Percentiles rank a stretch among this genome's conserved stretches.
phyloP scores from a whole-genome alignment of 2,888 invertebrate species.

The Drosophila borealis region DNA sequence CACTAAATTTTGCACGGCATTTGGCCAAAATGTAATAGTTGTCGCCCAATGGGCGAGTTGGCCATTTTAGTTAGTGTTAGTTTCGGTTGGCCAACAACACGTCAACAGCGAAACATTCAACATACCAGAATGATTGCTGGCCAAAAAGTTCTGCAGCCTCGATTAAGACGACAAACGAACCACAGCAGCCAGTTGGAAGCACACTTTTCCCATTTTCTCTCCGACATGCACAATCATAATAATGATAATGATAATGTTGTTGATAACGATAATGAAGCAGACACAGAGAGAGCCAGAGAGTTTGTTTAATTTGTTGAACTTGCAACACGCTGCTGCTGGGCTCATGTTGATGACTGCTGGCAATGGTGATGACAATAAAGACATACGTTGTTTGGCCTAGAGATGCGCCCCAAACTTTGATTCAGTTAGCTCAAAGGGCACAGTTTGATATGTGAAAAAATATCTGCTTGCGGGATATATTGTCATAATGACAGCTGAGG shows the following conservation, averaged over 20 bases:
- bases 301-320: slow-evolving; percentile 28
- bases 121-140: slow-evolving; percentile 45
- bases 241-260: slow-evolving; percentile 43
- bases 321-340: slow-evolving; percentile 4
- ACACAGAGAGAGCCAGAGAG: slow-evolving; percentile 11
- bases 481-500: no score
- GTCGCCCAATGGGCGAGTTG: slow-evolving; percentile 46
- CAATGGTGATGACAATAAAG: slow-evolving; percentile 36
- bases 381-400: slow-evolving; percentile 23
- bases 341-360: slow-evolving; percentile 5
- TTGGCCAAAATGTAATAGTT: slow-evolving; percentile 41
- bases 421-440: no score
- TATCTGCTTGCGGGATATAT: no score
- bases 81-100: slow-evolving; percentile 60
- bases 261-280: slow-evolving; percentile 47
- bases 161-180: slow-evolving; percentile 73
- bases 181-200: slow-evolving; percentile 54
- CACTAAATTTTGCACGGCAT: slow-evolving; percentile 46
- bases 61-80: slow-evolving; percentile 52
- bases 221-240: slow-evolving; percentile 42
- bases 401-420: slow-evolving; percentile 20
- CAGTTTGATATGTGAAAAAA: no score
- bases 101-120: slow-evolving; percentile 54
- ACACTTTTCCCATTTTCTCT: slow-evolving; percentile 30
- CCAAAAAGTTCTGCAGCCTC: slow-evolving; percentile 58